Evolutionary conservation across 2,113 vertebrate genomes (phyloP).

Genomic region (Calyptomena viridis): DNA sequence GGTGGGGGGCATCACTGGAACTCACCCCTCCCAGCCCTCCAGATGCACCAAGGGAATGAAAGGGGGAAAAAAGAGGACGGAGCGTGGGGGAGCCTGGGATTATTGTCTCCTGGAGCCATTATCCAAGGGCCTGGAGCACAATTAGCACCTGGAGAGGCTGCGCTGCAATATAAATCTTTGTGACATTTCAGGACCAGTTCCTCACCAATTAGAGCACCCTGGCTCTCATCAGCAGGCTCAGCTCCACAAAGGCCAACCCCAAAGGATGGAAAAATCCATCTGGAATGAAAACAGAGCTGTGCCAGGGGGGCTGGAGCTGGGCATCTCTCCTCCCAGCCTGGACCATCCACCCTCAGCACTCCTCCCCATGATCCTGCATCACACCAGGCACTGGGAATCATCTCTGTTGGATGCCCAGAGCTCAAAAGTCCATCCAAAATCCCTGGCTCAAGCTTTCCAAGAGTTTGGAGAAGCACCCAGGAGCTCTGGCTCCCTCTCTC

Average conservation of each 20-base stretch:
- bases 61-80: not conserved
- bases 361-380: not conserved
- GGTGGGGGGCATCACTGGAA: not conserved
- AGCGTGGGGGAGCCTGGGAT: not conserved
- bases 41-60: not conserved
- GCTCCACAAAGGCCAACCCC: not conserved
- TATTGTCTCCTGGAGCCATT: slow-evolving; percentile 31
- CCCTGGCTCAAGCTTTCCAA: not conserved
- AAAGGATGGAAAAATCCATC: not conserved
- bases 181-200: slow-evolving; percentile 66
- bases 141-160: slow-evolving; percentile 55
- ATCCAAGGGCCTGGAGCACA: slow-evolving; percentile 19
- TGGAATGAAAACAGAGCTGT: not conserved
- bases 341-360: rapidly evolving
- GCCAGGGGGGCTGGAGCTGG: not conserved
- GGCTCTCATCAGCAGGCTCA: not conserved
- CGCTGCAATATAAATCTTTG: slow-evolving; percentile 56
- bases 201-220: slow-evolving; percentile 53
- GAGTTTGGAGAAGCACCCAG: not conserved
- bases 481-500: not conserved
- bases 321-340: not conserved
- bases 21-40: not conserved
- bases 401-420: not conserved
- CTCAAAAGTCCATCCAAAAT: not conserved
- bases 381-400: rapidly evolving